phyloP scores from a whole-genome alignment of 23 tunicate genomes.

The Trididemnum miniatum region DNA sequence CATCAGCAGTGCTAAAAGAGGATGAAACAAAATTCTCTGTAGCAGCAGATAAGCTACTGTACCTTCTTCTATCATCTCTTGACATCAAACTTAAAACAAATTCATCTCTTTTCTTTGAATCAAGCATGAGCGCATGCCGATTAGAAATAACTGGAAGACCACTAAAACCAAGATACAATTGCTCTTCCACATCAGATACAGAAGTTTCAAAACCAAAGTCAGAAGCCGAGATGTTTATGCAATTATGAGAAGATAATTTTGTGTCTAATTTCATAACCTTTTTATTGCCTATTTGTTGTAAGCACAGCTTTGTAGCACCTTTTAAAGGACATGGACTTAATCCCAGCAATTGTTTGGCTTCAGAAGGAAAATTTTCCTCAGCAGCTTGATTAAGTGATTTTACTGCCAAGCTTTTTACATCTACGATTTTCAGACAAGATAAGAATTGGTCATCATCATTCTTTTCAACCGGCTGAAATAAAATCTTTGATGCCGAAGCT shows the following conservation, averaged over 20 bases:
- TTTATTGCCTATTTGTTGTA: not conserved
- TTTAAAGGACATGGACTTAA: not conserved
- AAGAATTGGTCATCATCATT: not conserved
- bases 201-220: not conserved
- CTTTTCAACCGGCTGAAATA: not conserved
- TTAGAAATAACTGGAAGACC: conserved; percentile 21
- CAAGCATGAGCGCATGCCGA: not conserved
- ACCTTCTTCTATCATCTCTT: not conserved
- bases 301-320: not conserved
- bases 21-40: not conserved
- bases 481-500: not conserved
- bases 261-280: not conserved
- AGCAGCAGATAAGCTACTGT: not conserved
- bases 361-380: not conserved
- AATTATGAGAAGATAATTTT: not conserved
- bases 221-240: not conserved
- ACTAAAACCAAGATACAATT: conserved; percentile 5
- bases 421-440: not conserved
- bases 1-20: not conserved
- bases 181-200: not conserved
- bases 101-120: not conserved
- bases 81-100: conserved; percentile 10
- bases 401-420: conserved; percentile 13
- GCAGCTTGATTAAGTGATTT: not conserved
- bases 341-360: not conserved